Evolutionary conservation across 2,888 invertebrate species (phyloP).

Genomic region (Cephalotes varians): DNA sequence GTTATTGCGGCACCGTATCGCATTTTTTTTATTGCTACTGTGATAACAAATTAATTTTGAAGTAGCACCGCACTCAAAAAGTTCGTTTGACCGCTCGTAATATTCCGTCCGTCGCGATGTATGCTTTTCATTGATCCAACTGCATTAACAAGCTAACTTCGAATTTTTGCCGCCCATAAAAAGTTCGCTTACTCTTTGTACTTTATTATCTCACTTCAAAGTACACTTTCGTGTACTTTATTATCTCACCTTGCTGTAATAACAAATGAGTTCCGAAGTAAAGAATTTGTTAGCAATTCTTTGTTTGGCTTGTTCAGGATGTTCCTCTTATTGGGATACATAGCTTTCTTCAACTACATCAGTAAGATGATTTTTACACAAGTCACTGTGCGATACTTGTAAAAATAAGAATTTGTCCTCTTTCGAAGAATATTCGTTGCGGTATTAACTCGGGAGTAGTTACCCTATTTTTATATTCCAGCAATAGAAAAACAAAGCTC

Average conservation of each 20-base stretch:
- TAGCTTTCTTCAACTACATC: not conserved
- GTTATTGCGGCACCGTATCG: not conserved
- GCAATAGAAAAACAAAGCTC: too few relatives aligned
- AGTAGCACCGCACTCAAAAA: not conserved
- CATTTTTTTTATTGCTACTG: not conserved
- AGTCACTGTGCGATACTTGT: not conserved
- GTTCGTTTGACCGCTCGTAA: not conserved
- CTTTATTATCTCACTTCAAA: too few relatives aligned
- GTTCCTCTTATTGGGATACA: not conserved
- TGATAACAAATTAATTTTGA: not conserved
- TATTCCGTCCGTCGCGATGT: not conserved
- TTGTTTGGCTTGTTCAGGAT: not conserved
- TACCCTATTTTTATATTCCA: too few relatives aligned
- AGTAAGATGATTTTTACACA: not conserved
- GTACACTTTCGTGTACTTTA: not conserved
- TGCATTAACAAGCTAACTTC: not conserved
- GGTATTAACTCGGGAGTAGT: not conserved
- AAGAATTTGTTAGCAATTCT: not conserved
- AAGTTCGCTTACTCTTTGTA: not conserved
- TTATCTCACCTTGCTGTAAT: not conserved
- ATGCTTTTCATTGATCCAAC: not conserved
- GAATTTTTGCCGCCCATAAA: not conserved
- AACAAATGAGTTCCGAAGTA: not conserved
- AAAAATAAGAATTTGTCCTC: not conserved
- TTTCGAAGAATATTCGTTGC: not conserved